These are phyloP conservation scores for Chionis minor DNA, from an alignment of 2,113 vertebrate genomes.

Conservation along the genomic window DNA sequence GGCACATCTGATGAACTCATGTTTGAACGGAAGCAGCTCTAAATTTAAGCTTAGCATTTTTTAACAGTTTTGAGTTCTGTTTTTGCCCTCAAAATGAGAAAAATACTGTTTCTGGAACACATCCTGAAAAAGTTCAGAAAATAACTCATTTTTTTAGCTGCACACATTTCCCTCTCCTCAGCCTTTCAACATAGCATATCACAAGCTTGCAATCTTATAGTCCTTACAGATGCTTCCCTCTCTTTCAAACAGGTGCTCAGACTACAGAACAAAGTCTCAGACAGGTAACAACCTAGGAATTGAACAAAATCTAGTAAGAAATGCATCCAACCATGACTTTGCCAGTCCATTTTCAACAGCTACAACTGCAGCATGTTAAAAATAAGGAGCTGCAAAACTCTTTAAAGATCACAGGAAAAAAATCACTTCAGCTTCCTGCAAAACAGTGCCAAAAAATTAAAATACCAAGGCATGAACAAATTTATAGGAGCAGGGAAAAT, in stretches of 20 bases:
- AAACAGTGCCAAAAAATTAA: neutral
- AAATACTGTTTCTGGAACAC: neutral
- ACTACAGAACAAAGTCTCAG: neutral
- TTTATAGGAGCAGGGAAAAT: neutral
- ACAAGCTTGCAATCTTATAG: neutral
- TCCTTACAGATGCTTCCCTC: neutral
- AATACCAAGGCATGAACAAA: neutral
- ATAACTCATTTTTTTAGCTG: neutral
- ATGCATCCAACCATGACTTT: neutral
- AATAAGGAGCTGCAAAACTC: neutral
- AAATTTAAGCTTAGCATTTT: neutral
- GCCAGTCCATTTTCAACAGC: neutral
- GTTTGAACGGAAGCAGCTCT: neutral
- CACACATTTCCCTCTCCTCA: neutral
- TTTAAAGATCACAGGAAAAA: neutral
- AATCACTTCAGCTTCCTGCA: neutral
- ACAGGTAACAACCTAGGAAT: neutral
- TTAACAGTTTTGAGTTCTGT: neutral
- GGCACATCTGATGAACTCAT: rapidly evolving
- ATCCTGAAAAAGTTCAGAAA: neutral
- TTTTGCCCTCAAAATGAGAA: neutral
- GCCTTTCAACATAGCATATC: neutral
- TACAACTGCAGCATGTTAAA: neutral
- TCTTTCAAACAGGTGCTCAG: neutral
- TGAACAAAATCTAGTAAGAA: neutral